Conservation (phyloP, 2,113 vertebrate genomes). For the Elachura formosa region DNA sequence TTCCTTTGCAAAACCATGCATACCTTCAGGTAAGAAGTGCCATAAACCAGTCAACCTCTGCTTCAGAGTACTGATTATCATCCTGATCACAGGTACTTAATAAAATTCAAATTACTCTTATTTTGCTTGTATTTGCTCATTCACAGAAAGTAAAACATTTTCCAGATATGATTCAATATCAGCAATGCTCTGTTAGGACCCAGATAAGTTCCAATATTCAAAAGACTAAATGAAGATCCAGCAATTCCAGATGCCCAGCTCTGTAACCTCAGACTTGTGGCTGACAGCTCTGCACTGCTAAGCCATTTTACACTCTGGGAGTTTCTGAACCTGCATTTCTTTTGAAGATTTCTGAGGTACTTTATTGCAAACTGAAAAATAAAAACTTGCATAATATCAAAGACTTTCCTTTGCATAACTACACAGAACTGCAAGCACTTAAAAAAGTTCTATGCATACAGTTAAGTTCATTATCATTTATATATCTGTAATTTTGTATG, state of each 20-base stretch:
- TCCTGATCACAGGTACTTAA: neutral
- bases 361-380: neutral
- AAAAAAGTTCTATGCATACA: neutral
- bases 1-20: neutral
- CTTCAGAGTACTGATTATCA: neutral
- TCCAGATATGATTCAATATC: rapidly evolving
- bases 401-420: neutral
- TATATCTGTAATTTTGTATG: neutral
- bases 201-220: neutral
- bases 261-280: neutral
- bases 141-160: neutral
- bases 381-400: neutral
- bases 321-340: neutral
- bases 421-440: neutral
- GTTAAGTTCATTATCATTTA: neutral
- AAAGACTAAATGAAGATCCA: neutral
- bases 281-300: neutral
- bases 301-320: neutral
- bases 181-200: neutral
- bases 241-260: neutral
- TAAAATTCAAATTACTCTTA: neutral
- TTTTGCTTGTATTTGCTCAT: neutral
- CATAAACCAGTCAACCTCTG: neutral
- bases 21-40: neutral
- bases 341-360: neutral